phyloP scores from a whole-genome alignment of 2,888 invertebrate genomes.

The Amiota mariae region DNA sequence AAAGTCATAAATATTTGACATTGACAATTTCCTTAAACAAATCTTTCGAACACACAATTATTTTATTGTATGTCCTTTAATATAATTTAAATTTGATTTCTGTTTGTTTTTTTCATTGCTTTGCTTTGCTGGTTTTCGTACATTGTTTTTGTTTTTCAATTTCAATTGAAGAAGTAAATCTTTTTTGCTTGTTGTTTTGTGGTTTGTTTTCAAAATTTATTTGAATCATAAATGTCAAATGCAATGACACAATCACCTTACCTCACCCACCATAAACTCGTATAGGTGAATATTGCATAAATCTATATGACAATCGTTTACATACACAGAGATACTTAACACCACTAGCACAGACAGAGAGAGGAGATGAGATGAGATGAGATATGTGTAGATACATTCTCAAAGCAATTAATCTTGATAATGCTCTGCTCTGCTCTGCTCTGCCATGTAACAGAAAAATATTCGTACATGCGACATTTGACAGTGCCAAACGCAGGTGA shows the following conservation, averaged over 20 bases:
- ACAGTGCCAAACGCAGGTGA: constrained; percentile 17
- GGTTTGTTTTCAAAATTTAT: constrained; percentile 54
- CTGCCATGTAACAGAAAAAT: constrained; percentile 47
- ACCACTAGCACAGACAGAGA: neutral
- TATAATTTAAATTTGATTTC: no score
- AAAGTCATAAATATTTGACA: no score
- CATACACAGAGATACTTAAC: neutral
- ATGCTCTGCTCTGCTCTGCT: constrained; percentile 39
- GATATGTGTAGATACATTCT: constrained; percentile 37
- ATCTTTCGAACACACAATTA: no score
- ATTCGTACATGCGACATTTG: constrained; percentile 46
- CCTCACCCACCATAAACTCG: constrained; percentile 1
- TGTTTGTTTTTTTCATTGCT: no score
- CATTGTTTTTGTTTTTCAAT: neutral
- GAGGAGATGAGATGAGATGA: constrained; percentile 2
- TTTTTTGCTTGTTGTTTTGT: neutral
- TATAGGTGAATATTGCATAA: neutral
- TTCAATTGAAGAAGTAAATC: constrained; percentile 7
- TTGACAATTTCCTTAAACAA: no score
- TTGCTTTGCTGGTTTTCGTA: no score
- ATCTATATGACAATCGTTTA: constrained; percentile 10
- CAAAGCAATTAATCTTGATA: constrained; percentile 55
- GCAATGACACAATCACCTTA: constrained; percentile 43
- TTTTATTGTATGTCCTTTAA: no score
- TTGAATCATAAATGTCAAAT: constrained; percentile 62